Conservation (phyloP, 2,113 vertebrate species). For the Arothron firmamentum region DNA sequence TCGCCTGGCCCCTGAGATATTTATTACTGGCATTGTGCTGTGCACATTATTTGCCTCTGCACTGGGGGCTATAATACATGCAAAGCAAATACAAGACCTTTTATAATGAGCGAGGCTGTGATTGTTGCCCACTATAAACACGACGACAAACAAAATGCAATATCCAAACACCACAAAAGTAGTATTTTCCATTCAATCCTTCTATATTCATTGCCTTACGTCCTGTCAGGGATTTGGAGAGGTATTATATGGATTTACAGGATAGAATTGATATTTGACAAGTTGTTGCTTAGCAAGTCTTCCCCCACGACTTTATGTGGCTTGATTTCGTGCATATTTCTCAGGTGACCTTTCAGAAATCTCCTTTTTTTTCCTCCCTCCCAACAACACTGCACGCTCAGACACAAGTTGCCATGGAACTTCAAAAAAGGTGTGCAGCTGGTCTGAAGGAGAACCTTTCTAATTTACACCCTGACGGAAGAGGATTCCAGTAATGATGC, state of each 20-base stretch:
- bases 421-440: constrained; percentile 43
- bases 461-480: constrained; percentile 42
- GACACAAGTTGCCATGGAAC: constrained; percentile 39
- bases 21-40: constrained; percentile 70
- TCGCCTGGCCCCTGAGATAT: constrained; percentile 68
- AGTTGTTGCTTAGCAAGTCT: constrained; percentile 23
- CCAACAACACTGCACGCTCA: constrained; percentile 24
- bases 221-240: constrained; percentile 18
- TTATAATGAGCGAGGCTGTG: constrained; percentile 44
- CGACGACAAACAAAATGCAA: constrained; percentile 32
- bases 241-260: constrained; percentile 6
- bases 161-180: neutral
- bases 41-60: constrained; percentile 58
- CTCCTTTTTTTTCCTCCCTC: constrained; percentile 1
- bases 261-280: constrained; percentile 22
- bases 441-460: constrained; percentile 45
- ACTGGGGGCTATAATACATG: constrained; percentile 50
- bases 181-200: constrained; percentile 3
- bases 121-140: constrained; percentile 63
- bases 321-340: constrained; percentile 46
- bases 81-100: constrained; percentile 54
- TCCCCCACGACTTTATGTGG: constrained; percentile 17
- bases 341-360: constrained; percentile 54
- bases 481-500: constrained; percentile 55
- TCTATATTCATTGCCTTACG: constrained; percentile 9